phyloP scores from a whole-genome alignment of 2,888 invertebrate genomes.

The Drosophila heteroneura region DNA sequence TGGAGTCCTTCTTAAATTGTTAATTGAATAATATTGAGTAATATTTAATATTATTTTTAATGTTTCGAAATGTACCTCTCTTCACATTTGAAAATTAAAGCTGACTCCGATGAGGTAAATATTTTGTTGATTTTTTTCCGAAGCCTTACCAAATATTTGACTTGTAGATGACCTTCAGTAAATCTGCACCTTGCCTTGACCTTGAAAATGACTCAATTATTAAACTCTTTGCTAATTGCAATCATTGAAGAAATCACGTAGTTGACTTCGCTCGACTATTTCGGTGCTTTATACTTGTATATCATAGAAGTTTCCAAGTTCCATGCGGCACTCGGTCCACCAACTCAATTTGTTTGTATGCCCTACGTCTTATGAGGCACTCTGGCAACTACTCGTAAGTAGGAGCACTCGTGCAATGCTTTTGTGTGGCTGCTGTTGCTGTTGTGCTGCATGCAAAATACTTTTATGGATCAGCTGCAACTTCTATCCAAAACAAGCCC shows the following conservation, averaged over 20 bases:
- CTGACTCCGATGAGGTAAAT: background rate
- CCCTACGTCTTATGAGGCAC: slow-evolving; percentile 57
- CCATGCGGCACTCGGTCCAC: slow-evolving; percentile 9
- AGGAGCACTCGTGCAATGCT: slow-evolving; percentile 59
- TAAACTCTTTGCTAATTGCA: slow-evolving; percentile 10
- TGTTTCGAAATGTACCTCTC: background rate
- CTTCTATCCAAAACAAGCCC: slow-evolving; percentile 70
- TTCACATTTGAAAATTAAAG: background rate
- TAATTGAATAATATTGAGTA: background rate
- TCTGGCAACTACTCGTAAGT: slow-evolving; percentile 58
- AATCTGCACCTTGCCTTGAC: background rate
- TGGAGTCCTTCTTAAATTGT: no score
- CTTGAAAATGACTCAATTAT: slow-evolving; percentile 3
- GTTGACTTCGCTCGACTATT: slow-evolving; percentile 10
- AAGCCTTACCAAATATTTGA: background rate
- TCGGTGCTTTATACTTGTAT: background rate
- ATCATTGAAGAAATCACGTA: background rate
- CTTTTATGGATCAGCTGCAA: slow-evolving; percentile 81
- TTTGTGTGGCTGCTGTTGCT: slow-evolving; percentile 39
- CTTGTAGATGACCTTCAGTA: background rate
- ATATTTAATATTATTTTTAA: background rate
- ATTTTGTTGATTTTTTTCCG: background rate
- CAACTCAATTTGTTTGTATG: slow-evolving; percentile 52
- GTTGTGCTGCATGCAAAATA: slow-evolving; percentile 65
- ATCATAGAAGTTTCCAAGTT: slow-evolving; percentile 6